Evolutionary conservation across 2,888 invertebrate species (phyloP).

Genomic region (Dicranocentrus wangi): DNA sequence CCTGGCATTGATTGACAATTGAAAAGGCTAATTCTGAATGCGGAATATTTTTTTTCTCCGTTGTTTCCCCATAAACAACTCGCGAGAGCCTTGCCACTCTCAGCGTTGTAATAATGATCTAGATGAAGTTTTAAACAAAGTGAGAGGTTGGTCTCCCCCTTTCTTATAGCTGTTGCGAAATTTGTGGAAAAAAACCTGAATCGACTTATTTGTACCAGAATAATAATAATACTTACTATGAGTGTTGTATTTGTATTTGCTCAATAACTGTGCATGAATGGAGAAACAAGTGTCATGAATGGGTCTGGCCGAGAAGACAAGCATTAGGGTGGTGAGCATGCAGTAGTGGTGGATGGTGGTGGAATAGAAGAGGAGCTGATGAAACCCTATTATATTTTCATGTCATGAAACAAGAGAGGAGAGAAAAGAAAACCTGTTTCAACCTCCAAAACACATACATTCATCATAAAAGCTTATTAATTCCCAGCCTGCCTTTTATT

Average conservation of each 20-base stretch:
- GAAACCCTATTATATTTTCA: background rate
- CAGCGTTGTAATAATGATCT: conserved; percentile 19
- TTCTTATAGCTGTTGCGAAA: no score
- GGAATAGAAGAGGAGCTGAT: background rate
- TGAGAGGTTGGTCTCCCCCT: background rate
- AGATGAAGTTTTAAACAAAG: conserved; percentile 1
- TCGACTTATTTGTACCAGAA: no score
- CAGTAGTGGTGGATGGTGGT: no score
- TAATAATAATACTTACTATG: no score
- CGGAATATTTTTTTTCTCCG: conserved; percentile 4
- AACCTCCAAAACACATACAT: conserved; percentile 34
- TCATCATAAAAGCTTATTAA: conserved; percentile 48
- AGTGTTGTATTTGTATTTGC: no score
- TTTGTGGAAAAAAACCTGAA: no score
- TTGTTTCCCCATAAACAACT: conserved; percentile 15
- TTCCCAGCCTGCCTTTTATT: conserved; percentile 20
- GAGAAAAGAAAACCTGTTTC: conserved; percentile 38
- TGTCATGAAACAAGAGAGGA: no score
- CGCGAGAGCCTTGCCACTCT: no score
- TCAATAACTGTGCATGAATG: background rate
- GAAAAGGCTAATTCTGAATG: conserved; percentile 17
- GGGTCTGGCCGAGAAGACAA: background rate
- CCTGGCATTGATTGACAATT: conserved; percentile 60
- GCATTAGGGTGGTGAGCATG: no score
- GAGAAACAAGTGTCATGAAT: background rate